A percentile compares a stretch with the other conserved stretches of the same genome.
phyloP scores from a whole-genome alignment of 2,797 vertebrate species.

The Periparus ater region DNA sequence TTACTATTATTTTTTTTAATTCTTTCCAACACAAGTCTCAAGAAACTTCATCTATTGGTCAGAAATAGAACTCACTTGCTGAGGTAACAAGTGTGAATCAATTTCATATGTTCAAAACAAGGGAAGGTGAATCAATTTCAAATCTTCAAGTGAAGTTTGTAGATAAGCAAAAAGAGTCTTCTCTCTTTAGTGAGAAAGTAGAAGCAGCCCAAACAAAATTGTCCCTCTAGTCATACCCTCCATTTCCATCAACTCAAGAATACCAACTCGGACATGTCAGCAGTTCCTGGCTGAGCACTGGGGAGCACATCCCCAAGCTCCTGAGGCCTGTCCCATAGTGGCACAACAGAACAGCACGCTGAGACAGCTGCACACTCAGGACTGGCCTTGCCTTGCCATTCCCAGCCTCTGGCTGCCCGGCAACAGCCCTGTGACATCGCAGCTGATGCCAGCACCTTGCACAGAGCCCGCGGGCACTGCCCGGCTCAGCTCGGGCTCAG shows the following conservation, averaged over 20 bases:
- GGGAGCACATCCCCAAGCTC: not conserved
- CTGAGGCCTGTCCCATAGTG: too few species aligned
- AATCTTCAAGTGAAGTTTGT: not conserved
- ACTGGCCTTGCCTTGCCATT: not conserved
- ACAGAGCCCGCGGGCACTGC: not conserved
- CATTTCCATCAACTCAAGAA: not conserved
- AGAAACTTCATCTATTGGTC: not conserved
- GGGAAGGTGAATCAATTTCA: not conserved
- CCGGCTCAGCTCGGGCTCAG: not conserved
- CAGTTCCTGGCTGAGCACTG: not conserved
- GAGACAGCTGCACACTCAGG: fast-evolving
- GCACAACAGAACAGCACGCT: not conserved
- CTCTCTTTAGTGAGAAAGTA: not conserved
- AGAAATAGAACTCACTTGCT: not conserved
- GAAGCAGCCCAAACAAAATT: not conserved
- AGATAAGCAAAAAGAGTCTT: not conserved
- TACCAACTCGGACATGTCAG: not conserved
- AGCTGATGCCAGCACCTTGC: not conserved
- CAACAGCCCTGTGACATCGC: not conserved
- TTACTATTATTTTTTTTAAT: not conserved
- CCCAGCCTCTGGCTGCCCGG: not conserved
- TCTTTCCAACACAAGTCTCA: not conserved
- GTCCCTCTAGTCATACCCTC: not conserved
- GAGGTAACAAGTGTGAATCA: not conserved
- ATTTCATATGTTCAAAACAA: not conserved